These are phyloP conservation scores for Acanthiza pusilla DNA, from an alignment of 2,797 vertebrate species.

Conservation along the genomic window DNA sequence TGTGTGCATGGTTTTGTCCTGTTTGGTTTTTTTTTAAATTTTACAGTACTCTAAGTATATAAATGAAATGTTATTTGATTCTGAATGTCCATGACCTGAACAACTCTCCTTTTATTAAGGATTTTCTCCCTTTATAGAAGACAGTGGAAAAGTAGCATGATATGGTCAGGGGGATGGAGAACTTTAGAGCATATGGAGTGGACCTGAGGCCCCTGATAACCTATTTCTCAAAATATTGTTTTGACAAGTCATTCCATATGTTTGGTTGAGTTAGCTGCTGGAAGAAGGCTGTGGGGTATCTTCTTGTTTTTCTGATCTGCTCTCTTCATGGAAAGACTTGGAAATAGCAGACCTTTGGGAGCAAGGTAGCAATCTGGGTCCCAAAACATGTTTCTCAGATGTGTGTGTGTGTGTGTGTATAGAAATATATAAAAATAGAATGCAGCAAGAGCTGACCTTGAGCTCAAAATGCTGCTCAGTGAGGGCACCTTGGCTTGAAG, in stretches of 20 bases:
- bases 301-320: neutral
- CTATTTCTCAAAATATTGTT: slow-evolving; percentile 33
- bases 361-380: slow-evolving; percentile 20
- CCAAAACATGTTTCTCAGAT: neutral
- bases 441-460: slow-evolving; percentile 7
- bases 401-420: neutral
- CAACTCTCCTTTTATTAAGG: slow-evolving; percentile 9
- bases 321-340: neutral
- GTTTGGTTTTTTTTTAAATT: neutral
- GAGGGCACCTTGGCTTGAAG: neutral
- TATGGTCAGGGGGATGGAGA: neutral
- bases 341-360: slow-evolving; percentile 25
- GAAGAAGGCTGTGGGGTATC: slow-evolving; percentile 6
- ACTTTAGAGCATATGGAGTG: slow-evolving; percentile 10
- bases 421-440: slow-evolving; percentile 14
- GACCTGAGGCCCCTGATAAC: slow-evolving; percentile 37
- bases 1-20: neutral
- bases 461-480: neutral
- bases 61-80: slow-evolving; percentile 10
- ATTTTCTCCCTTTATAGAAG: neutral
- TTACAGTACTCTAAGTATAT: neutral
- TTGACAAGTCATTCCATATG: slow-evolving; percentile 26
- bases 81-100: neutral
- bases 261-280: slow-evolving; percentile 5
- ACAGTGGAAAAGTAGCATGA: neutral